Conservation (phyloP, 1,140 invertebrate genomes). For the Subanguina moxae region DNA sequence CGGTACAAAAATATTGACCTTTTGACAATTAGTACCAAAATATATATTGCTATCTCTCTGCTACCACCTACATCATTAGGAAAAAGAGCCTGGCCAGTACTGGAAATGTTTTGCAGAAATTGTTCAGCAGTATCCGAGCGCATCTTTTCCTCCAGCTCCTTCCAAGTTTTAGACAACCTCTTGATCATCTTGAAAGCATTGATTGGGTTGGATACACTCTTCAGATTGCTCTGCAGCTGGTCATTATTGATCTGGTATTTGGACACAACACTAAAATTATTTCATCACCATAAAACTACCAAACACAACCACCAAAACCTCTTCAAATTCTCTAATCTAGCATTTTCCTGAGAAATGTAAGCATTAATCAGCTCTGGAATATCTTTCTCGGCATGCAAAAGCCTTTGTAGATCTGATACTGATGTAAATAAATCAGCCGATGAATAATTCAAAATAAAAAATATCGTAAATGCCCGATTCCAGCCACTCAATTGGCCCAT, state of each 20-base stretch:
- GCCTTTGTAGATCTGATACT: conserved; percentile 43
- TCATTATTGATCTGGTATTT: conserved; percentile 45
- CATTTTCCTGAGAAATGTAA: conserved; percentile 41
- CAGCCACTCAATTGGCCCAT: no score
- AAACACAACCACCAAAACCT: conserved; percentile 18
- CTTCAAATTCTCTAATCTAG: conserved; percentile 42
- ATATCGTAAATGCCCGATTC: neutral
- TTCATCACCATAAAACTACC: neutral
- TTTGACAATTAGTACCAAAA: no score
- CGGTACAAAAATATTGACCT: no score
- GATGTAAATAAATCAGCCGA: conserved; percentile 47
- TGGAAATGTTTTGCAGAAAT: conserved; percentile 36
- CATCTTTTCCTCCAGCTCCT: conserved; percentile 41
- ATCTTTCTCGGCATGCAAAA: conserved; percentile 46
- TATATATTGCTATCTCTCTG: no score
- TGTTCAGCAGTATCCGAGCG: conserved; percentile 32
- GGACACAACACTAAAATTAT: conserved; percentile 33
- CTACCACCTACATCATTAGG: conserved; percentile 34
- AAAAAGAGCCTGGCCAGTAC: conserved; percentile 19
- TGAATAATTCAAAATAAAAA: conserved; percentile 1
- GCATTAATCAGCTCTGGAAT: conserved; percentile 46
- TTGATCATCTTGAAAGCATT: conserved; percentile 94
- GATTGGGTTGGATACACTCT: conserved; percentile 73
- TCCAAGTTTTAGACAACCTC: conserved; percentile 77
- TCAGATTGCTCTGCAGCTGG: conserved; percentile 38